Evolutionary conservation across 1,140 invertebrate genomes (phyloP).

Genomic region (Drosophila mojavensis): DNA sequence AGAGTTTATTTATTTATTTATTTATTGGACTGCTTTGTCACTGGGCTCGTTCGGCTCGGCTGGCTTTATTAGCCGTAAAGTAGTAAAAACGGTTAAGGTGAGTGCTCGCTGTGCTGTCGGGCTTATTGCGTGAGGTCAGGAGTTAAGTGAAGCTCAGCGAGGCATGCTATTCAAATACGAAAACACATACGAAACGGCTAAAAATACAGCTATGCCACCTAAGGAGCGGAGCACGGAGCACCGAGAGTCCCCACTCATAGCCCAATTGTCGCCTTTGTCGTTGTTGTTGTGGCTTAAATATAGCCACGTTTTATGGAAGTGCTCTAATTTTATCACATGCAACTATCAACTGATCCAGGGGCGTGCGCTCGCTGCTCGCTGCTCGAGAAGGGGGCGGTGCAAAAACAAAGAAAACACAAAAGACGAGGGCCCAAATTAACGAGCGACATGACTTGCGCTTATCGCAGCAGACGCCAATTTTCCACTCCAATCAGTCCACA

Average conservation of each 20-base stretch:
- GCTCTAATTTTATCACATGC: conserved; percentile 74
- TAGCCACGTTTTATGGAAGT: conserved; percentile 41
- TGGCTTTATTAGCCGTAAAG: conserved; percentile 73
- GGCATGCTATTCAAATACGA: conserved; percentile 56
- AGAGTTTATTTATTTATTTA: conserved; percentile 41
- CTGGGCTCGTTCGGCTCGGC: conserved; percentile 21
- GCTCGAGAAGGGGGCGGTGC: conserved; percentile 18
- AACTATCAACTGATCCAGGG: conserved; percentile 53
- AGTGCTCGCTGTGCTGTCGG: conserved; percentile 14
- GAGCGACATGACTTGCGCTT: conserved; percentile 29
- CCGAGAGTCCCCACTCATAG: conserved; percentile 37
- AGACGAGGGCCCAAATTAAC: conserved; percentile 21
- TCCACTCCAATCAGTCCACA: background rate
- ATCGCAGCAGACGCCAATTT: background rate
- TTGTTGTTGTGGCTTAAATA: conserved; percentile 48
- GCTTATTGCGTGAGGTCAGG: conserved; percentile 71
- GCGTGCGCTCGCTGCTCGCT: conserved; percentile 41
- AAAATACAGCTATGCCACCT: conserved; percentile 19
- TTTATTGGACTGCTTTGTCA: conserved; percentile 53
- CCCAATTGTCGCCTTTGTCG: conserved; percentile 45
- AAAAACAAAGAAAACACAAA: conserved; percentile 14
- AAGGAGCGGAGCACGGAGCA: conserved; percentile 10
- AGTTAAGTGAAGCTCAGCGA: conserved; percentile 64
- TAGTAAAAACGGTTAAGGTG: conserved; percentile 56
- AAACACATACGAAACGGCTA: conserved; percentile 21